Evolutionary conservation across 2,113 vertebrate species (phyloP).

Genomic region (Chaetodon trifascialis): DNA sequence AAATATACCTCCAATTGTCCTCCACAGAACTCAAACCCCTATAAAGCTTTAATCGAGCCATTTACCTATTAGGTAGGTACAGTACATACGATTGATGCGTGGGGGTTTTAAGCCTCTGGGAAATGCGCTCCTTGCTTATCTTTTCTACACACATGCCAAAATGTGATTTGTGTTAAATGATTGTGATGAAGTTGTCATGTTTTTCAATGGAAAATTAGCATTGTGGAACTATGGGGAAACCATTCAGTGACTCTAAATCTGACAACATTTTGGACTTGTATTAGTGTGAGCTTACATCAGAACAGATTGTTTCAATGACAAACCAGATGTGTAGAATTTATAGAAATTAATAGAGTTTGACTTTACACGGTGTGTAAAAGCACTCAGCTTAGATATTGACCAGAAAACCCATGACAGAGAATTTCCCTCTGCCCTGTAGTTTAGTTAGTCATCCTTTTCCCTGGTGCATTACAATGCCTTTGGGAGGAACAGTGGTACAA

Average conservation of each 20-base stretch:
- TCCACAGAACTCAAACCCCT: slow-evolving; percentile 48
- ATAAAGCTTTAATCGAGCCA: slow-evolving; percentile 51
- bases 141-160: slow-evolving; percentile 21
- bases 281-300: not conserved
- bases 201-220: slow-evolving; percentile 20
- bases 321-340: not conserved
- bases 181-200: slow-evolving; percentile 15
- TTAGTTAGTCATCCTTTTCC: slow-evolving; percentile 14
- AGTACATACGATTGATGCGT: not conserved
- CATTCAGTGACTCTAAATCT: not conserved
- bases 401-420: slow-evolving; percentile 29
- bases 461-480: slow-evolving; percentile 21
- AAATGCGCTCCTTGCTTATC: slow-evolving; percentile 35
- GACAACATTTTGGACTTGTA: slow-evolving; percentile 3
- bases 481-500: slow-evolving; percentile 26
- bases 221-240: slow-evolving; percentile 5
- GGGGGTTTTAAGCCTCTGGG: slow-evolving; percentile 26
- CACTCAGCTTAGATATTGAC: slow-evolving; percentile 9
- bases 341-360: not conserved
- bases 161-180: slow-evolving; percentile 25
- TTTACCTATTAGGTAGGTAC: slow-evolving; percentile 35
- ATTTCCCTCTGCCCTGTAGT: slow-evolving; percentile 40
- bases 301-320: not conserved
- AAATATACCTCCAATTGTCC: slow-evolving; percentile 63
- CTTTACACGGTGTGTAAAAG: slow-evolving; percentile 49